A percentile compares a stretch with the other conserved stretches of the same genome.
phyloP scores from a whole-genome alignment of 2,888 invertebrate genomes.

The Cryptocephalus primarius region DNA sequence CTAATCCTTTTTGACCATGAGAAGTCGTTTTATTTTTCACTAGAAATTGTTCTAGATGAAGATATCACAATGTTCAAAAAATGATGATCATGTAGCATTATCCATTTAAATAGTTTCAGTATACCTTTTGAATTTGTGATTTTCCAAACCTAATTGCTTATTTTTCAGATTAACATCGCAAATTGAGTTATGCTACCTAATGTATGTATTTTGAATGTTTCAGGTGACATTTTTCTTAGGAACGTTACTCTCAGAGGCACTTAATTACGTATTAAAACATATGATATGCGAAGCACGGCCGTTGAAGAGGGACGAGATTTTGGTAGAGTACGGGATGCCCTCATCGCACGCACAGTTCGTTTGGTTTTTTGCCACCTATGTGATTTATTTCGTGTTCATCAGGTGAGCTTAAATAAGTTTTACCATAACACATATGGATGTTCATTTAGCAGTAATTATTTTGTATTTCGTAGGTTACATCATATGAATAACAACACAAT shows the following conservation, averaged over 20 bases:
- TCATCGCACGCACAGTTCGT: conserved; percentile 85
- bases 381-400: conserved; percentile 73
- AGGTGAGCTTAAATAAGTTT: conserved; percentile 46
- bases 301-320: conserved; percentile 51
- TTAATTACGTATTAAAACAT: conserved; percentile 74
- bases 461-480: conserved; percentile 51
- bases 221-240: conserved; percentile 82
- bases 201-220: conserved; percentile 17
- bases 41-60: too few species aligned
- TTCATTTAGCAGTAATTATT: conserved; percentile 1
- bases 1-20: too few species aligned
- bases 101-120: too few species aligned
- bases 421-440: background rate
- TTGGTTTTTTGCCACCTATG: conserved; percentile 83
- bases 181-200: too few species aligned
- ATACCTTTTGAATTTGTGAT: too few species aligned
- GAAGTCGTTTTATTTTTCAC: too few species aligned
- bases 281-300: conserved; percentile 74
- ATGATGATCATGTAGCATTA: too few species aligned
- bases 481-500: conserved; percentile 71
- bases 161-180: too few species aligned
- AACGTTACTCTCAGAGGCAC: conserved; percentile 60
- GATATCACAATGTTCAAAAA: too few species aligned
- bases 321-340: conserved; percentile 81
- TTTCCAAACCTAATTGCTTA: too few species aligned